A percentile compares a stretch with the other conserved stretches of the same genome.
phyloP scores from a whole-genome alignment of 2,797 vertebrate species.

The Labeo calbasu region DNA sequence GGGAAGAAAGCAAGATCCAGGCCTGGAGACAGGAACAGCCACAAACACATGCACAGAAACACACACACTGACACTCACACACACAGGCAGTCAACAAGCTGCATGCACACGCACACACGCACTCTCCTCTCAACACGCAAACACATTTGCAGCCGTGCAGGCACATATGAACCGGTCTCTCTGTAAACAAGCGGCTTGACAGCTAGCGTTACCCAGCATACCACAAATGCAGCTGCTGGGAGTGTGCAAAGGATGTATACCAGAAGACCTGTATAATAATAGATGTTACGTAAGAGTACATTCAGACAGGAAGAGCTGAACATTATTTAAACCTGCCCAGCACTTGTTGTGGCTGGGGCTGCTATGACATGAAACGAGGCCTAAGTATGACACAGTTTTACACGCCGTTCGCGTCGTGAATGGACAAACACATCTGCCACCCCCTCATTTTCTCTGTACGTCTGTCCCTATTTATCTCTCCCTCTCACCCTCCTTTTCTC shows the following conservation, averaged over 20 bases:
- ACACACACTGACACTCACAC: slow-evolving; percentile 40
- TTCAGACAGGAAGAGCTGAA: slow-evolving; percentile 45
- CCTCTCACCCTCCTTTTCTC: slow-evolving; percentile 67
- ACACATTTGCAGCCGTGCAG: slow-evolving; percentile 43
- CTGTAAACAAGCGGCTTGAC: slow-evolving; percentile 67
- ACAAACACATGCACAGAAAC: slow-evolving; percentile 54
- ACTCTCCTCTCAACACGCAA: slow-evolving; percentile 50
- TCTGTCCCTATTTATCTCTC: slow-evolving; percentile 62
- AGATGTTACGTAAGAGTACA: slow-evolving; percentile 48
- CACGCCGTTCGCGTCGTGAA: slow-evolving; percentile 62
- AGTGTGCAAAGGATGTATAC: slow-evolving; percentile 45
- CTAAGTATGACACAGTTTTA: slow-evolving; percentile 51
- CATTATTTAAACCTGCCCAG: slow-evolving; percentile 11
- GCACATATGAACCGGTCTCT: slow-evolving; percentile 52
- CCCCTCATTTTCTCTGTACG: slow-evolving; percentile 64
- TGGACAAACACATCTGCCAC: slow-evolving; percentile 77
- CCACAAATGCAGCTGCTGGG: slow-evolving; percentile 44
- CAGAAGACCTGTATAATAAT: slow-evolving; percentile 49
- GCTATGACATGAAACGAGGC: slow-evolving; percentile 29
- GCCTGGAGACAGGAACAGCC: slow-evolving; percentile 70
- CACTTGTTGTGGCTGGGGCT: slow-evolving; percentile 39
- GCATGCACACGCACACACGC: slow-evolving; percentile 26
- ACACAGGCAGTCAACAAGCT: slow-evolving; percentile 3
- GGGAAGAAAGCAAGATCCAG: slow-evolving; percentile 59
- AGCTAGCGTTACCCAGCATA: slow-evolving; percentile 47